Evolutionary conservation across 2,797 vertebrate species (phyloP), one percentile per base, ranked within the genome.

Genomic region (Paramormyrops hopkinsi): DNA sequence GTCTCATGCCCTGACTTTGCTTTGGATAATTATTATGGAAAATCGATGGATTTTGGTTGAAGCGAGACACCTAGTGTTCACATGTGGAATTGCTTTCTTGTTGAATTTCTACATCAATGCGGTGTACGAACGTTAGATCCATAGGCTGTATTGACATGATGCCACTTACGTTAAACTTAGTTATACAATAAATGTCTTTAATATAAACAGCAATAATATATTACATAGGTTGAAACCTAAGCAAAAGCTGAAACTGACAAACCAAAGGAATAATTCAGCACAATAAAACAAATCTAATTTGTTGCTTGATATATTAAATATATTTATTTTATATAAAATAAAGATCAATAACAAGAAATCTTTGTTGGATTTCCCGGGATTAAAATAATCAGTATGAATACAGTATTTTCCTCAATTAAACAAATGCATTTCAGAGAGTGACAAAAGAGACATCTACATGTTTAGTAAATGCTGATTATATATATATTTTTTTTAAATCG

Each of bases 1-100:
- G 41, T 19, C 29, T 44, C 2, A 0, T 82, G 41, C 17, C 41
- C 19, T 22, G 76, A 44, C 19, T 19, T 44, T 82, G 73, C 17
- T 44, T 79, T 44, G 73, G 37, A 79, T 79, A n/a, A 44, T 3
- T 79, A n/a, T 41, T 79, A 44, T 41, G 37, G 33, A 37, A 19
- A 19, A 19, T 76, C 12, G 17, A 41, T 76, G 73, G 25, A 82
- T 79, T n/a, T 56, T 87, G 33, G 65, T 54, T 56, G 9, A 29
- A 87, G 86, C 48, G 85, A 37, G 89, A 59, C 89, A 87, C 44
- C 89, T 89, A 89, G 86, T 56, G 50, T 73, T 59, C 53, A 29
- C 41, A 19, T 87, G 12, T 12, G 53, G 69, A 59, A 62, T 53
- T 88, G 29, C 86, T 12, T 51, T 53, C 76, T 46, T 44, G 73